These are phyloP conservation scores for Drosophila obscura DNA, from an alignment of 1,140 invertebrate genomes.

Conservation along the genomic window DNA sequence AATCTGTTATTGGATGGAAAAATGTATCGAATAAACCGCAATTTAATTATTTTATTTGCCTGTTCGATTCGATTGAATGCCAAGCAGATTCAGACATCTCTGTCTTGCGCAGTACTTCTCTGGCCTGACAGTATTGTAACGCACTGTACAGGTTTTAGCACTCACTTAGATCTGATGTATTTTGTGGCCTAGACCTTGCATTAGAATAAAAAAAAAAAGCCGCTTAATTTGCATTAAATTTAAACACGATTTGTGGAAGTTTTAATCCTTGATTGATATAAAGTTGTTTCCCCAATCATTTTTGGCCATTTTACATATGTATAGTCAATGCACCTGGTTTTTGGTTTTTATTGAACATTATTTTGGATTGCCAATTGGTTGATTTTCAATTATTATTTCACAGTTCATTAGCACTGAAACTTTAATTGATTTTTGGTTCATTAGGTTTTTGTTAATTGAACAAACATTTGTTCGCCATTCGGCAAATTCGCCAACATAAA, in stretches of 20 bases:
- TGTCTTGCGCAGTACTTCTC: not conserved
- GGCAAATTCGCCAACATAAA: no score
- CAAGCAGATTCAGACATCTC: no score
- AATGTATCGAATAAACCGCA: not conserved
- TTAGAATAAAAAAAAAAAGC: constrained; percentile 57
- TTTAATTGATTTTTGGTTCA: constrained; percentile 48
- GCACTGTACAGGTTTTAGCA: constrained; percentile 18
- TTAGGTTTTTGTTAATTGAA: constrained; percentile 24
- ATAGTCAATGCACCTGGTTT: not conserved
- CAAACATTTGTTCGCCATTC: constrained; percentile 1
- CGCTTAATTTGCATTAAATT: constrained; percentile 59
- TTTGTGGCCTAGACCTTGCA: constrained; percentile 39
- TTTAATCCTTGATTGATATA: not conserved
- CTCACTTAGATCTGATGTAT: constrained; percentile 13
- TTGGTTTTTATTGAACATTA: constrained; percentile 18
- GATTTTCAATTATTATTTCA: constrained; percentile 58
- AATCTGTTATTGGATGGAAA: constrained; percentile 1
- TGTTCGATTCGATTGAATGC: no score
- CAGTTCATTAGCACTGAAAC: constrained; percentile 50
- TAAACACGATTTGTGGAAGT: constrained; percentile 38
- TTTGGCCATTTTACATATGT: not conserved
- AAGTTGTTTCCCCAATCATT: constrained; percentile 7
- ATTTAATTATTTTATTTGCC: no score
- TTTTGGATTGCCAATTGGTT: constrained; percentile 42
- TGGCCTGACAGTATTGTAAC: not conserved